Evolutionary conservation across 2,113 vertebrate genomes (phyloP).

Genomic region (Equus quagga): DNA sequence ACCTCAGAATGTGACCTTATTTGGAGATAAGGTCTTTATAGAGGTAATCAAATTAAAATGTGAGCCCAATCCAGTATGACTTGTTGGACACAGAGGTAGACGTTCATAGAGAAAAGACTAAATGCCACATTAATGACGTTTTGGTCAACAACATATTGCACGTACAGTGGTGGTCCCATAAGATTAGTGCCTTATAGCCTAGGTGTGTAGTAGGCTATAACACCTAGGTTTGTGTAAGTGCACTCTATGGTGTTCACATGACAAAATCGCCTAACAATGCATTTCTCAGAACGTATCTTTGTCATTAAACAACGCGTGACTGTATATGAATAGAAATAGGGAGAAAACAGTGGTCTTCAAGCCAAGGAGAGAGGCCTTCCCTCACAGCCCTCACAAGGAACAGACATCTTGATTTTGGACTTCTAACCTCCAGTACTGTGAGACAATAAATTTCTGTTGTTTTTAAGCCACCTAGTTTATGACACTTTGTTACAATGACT

Average conservation of each 20-base stretch:
- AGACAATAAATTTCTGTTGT: not conserved
- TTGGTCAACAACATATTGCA: too few relatives aligned
- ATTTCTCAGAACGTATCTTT: too few relatives aligned
- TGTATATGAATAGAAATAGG: not conserved
- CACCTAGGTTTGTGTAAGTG: too few relatives aligned
- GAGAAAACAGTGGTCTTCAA: not conserved
- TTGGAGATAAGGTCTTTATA: slow-evolving; percentile 40
- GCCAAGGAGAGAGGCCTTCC: not conserved
- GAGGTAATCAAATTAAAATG: slow-evolving; percentile 3
- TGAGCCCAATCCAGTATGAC: not conserved
- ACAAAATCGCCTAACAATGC: too few relatives aligned
- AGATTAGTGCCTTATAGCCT: too few relatives aligned
- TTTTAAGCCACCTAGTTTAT: not conserved
- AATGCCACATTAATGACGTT: too few relatives aligned
- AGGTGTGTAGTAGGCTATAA: too few relatives aligned
- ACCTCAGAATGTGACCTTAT: slow-evolving; percentile 19
- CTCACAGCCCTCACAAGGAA: not conserved
- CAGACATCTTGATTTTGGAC: not conserved
- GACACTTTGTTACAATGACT: not conserved
- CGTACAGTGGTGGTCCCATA: too few relatives aligned
- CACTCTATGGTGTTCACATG: too few relatives aligned
- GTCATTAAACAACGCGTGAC: too few relatives aligned
- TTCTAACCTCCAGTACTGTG: not conserved
- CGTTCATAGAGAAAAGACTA: not conserved
- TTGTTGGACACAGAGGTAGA: not conserved